Base-by-base conservation (phyloP, 1,140 invertebrate species). In the Drosophila takahashii region DNA sequence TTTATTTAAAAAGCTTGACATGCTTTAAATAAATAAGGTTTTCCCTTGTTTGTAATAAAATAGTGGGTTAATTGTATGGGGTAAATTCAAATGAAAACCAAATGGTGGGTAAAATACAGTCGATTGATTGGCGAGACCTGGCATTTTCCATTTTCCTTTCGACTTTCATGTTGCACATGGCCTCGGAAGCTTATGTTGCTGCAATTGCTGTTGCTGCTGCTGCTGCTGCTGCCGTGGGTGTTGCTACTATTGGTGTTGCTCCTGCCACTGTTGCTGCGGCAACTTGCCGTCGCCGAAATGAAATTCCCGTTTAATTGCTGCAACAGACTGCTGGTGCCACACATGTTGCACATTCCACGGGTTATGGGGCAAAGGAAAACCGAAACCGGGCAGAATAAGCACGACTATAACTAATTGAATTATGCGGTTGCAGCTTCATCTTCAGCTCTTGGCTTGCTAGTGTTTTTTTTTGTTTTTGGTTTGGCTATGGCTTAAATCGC, bases 391-490 rank as follows among this genome's bases (percentile, higher is more conserved):
- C 26, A n/a, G 13, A 69, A 52, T 54, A 53, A 69, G 66, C 78
- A 75, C 37, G 51, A 67, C 81, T 65, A 66, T 64, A 86, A 75
- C 81, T 78, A 86, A 79, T 85, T 85, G 71, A 85, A 85, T 85
- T 85, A 85, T 85, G 81, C 61, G 59, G 83, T 50, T 64, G 66
- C 53, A 74, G 13, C 32, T 56, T 22, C 45, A 32, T 26, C 59
- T 70, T 60, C 66, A 59, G 47, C 54, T 57, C 29, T n/a, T 4
- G 1, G 41, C 0, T 47, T n/a, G 10, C 15, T 26, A 5, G 4
- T n/a, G 7, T 45, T 11, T 22, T n/a, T n/a, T n/a, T n/a, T n/a
- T n/a, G n/a, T n/a, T n/a, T 10, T 22, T 11, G 22, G 22, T 26
- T 39, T 13, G n/a, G 22, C 44, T 32, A 5, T 18, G 13, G 15